Percentiles rank a stretch among this genome's conserved stretches.
Evolutionary conservation across 1,140 invertebrate species (phyloP).

Genomic region (Eurosta solidaginis): DNA sequence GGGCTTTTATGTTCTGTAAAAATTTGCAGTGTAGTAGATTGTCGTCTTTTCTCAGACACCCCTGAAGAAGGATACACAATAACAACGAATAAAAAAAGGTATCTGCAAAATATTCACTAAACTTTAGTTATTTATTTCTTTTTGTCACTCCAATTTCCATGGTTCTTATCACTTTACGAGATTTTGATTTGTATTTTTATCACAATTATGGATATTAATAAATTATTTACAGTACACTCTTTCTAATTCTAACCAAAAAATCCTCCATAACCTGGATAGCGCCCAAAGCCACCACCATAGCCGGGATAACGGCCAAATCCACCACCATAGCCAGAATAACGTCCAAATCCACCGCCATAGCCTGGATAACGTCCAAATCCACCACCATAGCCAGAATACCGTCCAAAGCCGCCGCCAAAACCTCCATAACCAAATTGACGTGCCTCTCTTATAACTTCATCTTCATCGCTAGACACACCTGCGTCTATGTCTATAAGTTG

Average conservation of each 20-base stretch:
- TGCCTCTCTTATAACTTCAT: not conserved
- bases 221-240: not conserved
- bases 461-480: not conserved
- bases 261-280: not conserved
- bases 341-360: not conserved
- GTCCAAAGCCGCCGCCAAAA: not conserved
- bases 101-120: too few species aligned
- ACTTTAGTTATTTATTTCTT: too few species aligned
- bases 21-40: too few species aligned
- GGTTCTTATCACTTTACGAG: too few species aligned
- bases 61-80: too few species aligned
- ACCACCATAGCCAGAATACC: not conserved
- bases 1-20: too few species aligned
- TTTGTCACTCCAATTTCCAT: too few species aligned
- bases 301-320: not conserved
- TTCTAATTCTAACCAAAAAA: constrained; percentile 14
- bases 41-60: too few species aligned
- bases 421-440: constrained; percentile 24
- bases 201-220: not conserved
- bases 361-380: too few species aligned
- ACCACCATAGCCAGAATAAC: not conserved
- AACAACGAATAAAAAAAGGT: too few species aligned
- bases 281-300: not conserved
- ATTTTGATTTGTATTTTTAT: not conserved
- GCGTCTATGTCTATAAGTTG: constrained; percentile 12